Evolutionary conservation across 2,113 vertebrate genomes (phyloP).

Genomic region (Lampris incognitus): DNA sequence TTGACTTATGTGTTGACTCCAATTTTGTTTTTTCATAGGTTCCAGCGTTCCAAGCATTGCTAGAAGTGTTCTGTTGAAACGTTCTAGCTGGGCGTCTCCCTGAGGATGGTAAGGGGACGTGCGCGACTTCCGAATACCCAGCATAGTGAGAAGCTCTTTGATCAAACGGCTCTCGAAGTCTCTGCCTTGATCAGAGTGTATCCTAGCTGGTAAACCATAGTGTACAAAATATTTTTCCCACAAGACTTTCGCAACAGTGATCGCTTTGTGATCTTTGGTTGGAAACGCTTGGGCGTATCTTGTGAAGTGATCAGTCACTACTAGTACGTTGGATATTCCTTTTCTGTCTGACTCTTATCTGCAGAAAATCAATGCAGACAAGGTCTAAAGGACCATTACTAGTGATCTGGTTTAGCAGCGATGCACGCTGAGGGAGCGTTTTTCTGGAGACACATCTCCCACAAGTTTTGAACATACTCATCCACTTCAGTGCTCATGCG

Average conservation of each 20-base stretch:
- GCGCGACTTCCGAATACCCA: slow-evolving; percentile 4
- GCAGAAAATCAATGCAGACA: slow-evolving; percentile 31
- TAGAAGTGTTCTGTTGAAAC: not conserved
- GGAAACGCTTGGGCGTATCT: not conserved
- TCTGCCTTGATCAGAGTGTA: slow-evolving; percentile 25
- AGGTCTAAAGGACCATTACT: slow-evolving; percentile 21
- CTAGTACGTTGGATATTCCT: slow-evolving; percentile 4
- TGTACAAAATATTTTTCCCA: too few species aligned
- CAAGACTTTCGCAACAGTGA: not conserved
- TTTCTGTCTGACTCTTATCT: slow-evolving; percentile 3
- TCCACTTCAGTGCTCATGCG: too few species aligned
- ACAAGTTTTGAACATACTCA: too few species aligned
- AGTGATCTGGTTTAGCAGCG: not conserved
- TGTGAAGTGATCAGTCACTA: slow-evolving; percentile 3
- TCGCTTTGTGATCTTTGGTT: slow-evolving; percentile 1
- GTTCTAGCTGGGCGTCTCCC: not conserved
- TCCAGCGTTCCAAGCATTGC: slow-evolving; percentile 9
- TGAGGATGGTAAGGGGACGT: slow-evolving; percentile 7
- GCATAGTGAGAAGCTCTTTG: slow-evolving; percentile 10
- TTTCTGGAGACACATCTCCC: too few species aligned
- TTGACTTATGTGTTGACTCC: slow-evolving; percentile 7
- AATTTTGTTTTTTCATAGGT: not conserved
- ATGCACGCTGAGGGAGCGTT: not conserved
- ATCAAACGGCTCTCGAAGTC: not conserved
- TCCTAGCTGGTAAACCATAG: slow-evolving; percentile 9